These are phyloP conservation scores for Cololabis saira DNA, from an alignment of 2,113 vertebrate species.

Conservation along the genomic window DNA sequence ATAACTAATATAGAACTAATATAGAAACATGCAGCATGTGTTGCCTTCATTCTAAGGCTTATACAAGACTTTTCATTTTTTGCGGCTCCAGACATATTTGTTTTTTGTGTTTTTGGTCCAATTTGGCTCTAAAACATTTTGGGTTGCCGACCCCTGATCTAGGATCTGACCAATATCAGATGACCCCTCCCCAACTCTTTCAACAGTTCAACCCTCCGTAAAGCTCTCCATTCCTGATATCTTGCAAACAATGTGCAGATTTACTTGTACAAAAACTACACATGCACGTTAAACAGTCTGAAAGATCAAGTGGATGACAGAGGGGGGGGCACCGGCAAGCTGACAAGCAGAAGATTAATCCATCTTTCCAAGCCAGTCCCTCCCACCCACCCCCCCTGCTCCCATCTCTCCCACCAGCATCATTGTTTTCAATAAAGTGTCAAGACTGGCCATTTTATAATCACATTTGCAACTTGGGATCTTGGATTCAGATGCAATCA, in stretches of 20 bases:
- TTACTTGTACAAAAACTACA: constrained; percentile 10
- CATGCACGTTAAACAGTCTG: not conserved
- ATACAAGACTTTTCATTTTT: too few species aligned
- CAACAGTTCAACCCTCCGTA: constrained; percentile 18
- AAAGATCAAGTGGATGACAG: constrained; percentile 26
- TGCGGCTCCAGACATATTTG: too few species aligned
- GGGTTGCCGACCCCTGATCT: too few species aligned
- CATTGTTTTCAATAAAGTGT: constrained; percentile 88
- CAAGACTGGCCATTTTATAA: constrained; percentile 81
- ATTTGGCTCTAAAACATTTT: too few species aligned
- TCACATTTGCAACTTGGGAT: constrained; percentile 84
- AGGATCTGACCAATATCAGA: not conserved
- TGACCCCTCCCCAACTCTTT: too few species aligned
- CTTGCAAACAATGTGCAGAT: not conserved
- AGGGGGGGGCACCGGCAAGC: constrained; percentile 56
- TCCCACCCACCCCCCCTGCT: constrained; percentile 61
- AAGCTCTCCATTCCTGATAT: constrained; percentile 5
- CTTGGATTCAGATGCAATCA: constrained; percentile 84
- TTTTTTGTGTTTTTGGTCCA: too few species aligned
- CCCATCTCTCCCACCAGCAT: constrained; percentile 69
- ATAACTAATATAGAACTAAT: too few species aligned
- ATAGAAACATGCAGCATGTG: too few species aligned
- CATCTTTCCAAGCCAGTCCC: constrained; percentile 65
- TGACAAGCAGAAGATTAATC: constrained; percentile 80
- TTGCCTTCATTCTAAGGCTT: too few species aligned